Conservation (phyloP, 2,113 vertebrate genomes). For the Phalacrocorax aristotelis region DNA sequence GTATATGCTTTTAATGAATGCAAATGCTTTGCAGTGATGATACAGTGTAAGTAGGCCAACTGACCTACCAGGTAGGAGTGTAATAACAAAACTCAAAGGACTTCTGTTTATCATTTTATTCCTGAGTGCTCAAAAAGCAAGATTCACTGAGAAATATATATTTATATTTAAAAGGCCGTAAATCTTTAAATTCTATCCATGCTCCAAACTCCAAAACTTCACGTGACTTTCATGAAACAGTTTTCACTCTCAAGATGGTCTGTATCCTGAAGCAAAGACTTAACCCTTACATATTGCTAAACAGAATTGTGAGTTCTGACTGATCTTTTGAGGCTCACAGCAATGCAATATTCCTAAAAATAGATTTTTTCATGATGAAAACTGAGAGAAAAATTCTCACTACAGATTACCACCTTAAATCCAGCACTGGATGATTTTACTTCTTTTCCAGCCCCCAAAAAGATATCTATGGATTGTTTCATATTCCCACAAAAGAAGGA, state of each 20-base stretch:
- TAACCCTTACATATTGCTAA: background rate
- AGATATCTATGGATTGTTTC: background rate
- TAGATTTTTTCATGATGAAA: background rate
- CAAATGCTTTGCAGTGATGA: background rate
- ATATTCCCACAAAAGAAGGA: background rate
- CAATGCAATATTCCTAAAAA: background rate
- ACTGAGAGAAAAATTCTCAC: background rate
- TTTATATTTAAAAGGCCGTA: background rate
- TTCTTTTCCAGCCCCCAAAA: background rate
- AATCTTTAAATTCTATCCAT: background rate
- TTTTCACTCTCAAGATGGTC: background rate
- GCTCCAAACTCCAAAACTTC: background rate
- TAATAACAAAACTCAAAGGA: background rate
- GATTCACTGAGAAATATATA: background rate
- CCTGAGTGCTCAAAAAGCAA: background rate
- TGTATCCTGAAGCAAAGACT: background rate
- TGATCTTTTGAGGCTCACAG: background rate
- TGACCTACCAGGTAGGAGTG: background rate
- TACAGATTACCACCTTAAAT: background rate
- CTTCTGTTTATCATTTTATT: background rate
- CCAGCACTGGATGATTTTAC: background rate
- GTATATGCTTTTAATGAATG: background rate
- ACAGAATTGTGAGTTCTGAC: background rate
- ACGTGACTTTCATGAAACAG: background rate
- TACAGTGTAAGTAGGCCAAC: background rate